Percentiles rank a stretch among this genome's conserved stretches.
Conservation (phyloP, 2,888 invertebrate genomes). For the Spodoptera exigua region DNA sequence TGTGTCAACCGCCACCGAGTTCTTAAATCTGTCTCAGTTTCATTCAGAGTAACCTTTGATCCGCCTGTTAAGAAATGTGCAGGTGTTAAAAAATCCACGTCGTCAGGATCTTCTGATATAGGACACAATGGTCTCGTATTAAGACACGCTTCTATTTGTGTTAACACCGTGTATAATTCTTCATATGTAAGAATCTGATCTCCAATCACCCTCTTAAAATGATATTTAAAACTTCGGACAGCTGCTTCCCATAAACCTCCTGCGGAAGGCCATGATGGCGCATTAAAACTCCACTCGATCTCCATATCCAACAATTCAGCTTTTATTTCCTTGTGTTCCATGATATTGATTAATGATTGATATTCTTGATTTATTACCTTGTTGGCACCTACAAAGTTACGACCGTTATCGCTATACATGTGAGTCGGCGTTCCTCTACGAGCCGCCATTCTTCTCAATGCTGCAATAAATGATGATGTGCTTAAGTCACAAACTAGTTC, state of each 20-base stretch:
- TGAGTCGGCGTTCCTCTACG: slow-evolving; percentile 51
- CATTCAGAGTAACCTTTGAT: too few relatives aligned
- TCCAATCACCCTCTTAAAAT: too few relatives aligned
- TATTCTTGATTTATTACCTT: slow-evolving; percentile 30
- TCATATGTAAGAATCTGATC: not conserved
- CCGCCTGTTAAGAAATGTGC: too few relatives aligned
- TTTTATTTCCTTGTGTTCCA: not conserved
- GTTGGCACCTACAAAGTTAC: slow-evolving; percentile 54
- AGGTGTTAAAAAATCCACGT: too few relatives aligned
- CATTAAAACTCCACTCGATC: not conserved
- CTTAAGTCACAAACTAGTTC: slow-evolving; percentile 59
- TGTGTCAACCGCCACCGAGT: too few relatives aligned
- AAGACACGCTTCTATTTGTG: slow-evolving; percentile 9
- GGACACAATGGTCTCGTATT: not conserved
- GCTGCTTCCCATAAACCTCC: slow-evolving; percentile 15
- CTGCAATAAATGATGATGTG: slow-evolving; percentile 52
- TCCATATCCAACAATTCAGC: not conserved
- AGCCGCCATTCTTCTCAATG: slow-evolving; percentile 52
- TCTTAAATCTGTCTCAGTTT: too few relatives aligned
- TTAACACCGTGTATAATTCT: slow-evolving; percentile 1
- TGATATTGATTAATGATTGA: not conserved
- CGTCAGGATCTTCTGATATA: too few relatives aligned
- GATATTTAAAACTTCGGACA: not conserved
- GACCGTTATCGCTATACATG: slow-evolving; percentile 57
- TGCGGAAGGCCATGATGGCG: slow-evolving; percentile 5